Percentiles rank a stretch among this genome's conserved stretches.
Conservation (phyloP, 2,113 vertebrate species). For the Zosterops hypoxanthus region DNA sequence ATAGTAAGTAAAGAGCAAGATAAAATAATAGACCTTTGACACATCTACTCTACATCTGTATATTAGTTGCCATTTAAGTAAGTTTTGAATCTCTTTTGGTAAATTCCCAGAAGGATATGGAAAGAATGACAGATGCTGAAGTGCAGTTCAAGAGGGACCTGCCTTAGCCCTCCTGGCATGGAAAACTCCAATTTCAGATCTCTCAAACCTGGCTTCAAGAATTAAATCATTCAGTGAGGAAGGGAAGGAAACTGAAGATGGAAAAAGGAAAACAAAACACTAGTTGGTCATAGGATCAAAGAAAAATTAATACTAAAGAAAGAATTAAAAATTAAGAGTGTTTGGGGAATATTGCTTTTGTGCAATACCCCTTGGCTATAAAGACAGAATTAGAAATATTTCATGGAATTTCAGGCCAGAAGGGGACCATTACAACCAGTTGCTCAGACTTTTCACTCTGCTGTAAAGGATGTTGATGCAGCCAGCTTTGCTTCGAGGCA, state of each 20-base stretch:
- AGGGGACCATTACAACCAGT: not conserved
- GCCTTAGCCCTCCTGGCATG: not conserved
- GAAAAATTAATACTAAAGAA: not conserved
- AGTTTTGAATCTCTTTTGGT: not conserved
- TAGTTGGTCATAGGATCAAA: not conserved
- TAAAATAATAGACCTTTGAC: not conserved
- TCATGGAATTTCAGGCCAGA: not conserved
- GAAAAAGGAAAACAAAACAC: not conserved
- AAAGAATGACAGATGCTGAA: accelerated
- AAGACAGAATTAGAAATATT: not conserved
- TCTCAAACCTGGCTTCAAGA: not conserved
- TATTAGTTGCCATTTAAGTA: not conserved
- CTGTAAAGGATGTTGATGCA: not conserved
- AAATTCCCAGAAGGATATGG: not conserved
- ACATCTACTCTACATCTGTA: not conserved
- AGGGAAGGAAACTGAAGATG: not conserved
- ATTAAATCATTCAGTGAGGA: not conserved
- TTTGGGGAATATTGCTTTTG: not conserved
- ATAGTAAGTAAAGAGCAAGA: not conserved
- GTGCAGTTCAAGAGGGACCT: accelerated
- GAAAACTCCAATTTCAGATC: not conserved
- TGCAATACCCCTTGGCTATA: not conserved
- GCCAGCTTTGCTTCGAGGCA: not conserved
- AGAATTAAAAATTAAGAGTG: not conserved
- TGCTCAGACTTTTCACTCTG: not conserved